Evolutionary conservation across 2,888 invertebrate species (phyloP).

Genomic region (Aphidoletes aphidimyza): DNA sequence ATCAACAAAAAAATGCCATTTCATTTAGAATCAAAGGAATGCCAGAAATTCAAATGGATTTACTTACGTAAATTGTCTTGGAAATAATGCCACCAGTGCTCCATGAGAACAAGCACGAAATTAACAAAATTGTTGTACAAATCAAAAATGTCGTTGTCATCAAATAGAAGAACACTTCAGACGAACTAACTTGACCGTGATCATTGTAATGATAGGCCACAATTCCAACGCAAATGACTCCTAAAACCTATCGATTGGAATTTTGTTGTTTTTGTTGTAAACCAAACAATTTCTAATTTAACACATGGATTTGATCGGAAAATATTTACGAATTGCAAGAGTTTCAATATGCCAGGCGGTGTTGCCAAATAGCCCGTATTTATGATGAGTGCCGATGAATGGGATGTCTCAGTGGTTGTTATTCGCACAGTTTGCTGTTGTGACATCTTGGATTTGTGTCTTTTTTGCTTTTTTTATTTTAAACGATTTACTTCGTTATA

Average conservation of each 20-base stretch:
- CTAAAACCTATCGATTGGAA: constrained; percentile 82
- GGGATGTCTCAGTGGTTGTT: constrained; percentile 84
- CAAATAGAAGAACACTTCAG: constrained; percentile 77
- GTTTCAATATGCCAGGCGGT: constrained; percentile 81
- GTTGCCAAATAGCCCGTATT: constrained; percentile 84
- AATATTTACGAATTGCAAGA: constrained; percentile 79
- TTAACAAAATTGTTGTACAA: constrained; percentile 78
- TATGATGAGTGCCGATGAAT: constrained; percentile 78
- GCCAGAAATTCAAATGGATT: neutral
- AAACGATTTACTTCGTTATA: neutral
- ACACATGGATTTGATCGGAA: too few species aligned
- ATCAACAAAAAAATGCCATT: neutral
- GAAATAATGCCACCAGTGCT: constrained; percentile 85
- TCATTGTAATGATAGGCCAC: constrained; percentile 71
- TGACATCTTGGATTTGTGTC: neutral
- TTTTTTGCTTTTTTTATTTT: neutral
- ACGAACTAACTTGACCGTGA: constrained; percentile 63
- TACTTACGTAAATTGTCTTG: constrained; percentile 77
- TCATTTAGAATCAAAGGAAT: too few species aligned
- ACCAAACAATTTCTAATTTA: constrained; percentile 55
- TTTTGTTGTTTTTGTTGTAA: too few species aligned
- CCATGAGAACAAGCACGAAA: constrained; percentile 79
- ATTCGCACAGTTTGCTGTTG: constrained; percentile 80
- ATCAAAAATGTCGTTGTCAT: constrained; percentile 82
- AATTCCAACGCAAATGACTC: constrained; percentile 79